Percentiles rank a stretch among this genome's conserved stretches.
Evolutionary conservation across 2,888 invertebrate species (phyloP).

Genomic region (Melanostoma mellinum): DNA sequence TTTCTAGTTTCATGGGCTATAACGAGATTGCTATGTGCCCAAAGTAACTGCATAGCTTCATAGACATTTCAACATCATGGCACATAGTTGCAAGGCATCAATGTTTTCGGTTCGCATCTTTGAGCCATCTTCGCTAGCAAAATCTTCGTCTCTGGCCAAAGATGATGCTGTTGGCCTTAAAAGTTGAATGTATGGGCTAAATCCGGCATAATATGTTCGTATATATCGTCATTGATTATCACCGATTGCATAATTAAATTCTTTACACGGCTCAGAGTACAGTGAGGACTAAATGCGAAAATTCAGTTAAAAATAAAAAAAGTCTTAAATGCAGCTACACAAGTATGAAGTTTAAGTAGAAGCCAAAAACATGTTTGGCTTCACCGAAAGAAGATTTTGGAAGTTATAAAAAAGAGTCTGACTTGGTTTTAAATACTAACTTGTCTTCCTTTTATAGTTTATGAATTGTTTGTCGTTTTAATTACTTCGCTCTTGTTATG

Average conservation of each 20-base stretch:
- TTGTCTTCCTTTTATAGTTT: no score
- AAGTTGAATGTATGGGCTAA: slow-evolving; percentile 38
- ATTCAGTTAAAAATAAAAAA: no score
- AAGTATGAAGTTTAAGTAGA: no score
- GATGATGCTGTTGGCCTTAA: slow-evolving; percentile 61
- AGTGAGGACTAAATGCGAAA: neutral
- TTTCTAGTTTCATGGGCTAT: slow-evolving; percentile 68
- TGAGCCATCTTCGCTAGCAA: slow-evolving; percentile 41
- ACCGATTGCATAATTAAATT: slow-evolving; percentile 52
- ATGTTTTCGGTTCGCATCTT: slow-evolving; percentile 11
- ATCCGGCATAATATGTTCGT: slow-evolving; percentile 6
- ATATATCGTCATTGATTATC: slow-evolving; percentile 45
- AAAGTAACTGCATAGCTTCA: slow-evolving; percentile 7
- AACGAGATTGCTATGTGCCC: slow-evolving; percentile 51
- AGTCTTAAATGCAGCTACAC: no score
- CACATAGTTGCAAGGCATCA: slow-evolving; percentile 42
- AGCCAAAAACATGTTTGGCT: no score
- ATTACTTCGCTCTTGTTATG: no score
- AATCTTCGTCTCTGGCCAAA: slow-evolving; percentile 51
- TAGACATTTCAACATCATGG: slow-evolving; percentile 33
- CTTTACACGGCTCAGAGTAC: slow-evolving; percentile 20
- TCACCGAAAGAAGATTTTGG: no score
- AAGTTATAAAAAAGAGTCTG: no score
- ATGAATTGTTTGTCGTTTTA: no score
- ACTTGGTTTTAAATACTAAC: no score